Percentiles rank a stretch among this genome's conserved stretches.
phyloP scores from a whole-genome alignment of 2,113 vertebrate species.

The Anolis sagrei region DNA sequence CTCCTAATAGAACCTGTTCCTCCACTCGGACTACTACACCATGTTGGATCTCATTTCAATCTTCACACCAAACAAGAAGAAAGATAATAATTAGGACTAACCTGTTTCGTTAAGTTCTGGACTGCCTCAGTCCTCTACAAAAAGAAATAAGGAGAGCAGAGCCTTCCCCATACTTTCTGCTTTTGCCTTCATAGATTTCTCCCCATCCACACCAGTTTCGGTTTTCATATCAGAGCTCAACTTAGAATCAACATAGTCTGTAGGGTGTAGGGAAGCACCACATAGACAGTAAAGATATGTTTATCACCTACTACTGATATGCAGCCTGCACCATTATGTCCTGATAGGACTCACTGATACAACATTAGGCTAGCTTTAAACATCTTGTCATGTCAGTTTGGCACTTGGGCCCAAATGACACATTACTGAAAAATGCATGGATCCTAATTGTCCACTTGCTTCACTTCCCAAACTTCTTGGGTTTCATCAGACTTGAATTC shows the following conservation, averaged over 20 bases:
- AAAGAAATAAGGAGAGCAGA: neutral
- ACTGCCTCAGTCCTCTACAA: neutral
- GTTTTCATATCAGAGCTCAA: neutral
- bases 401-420: neutral
- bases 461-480: neutral
- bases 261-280: neutral
- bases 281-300: neutral
- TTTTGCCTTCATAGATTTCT: neutral
- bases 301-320: neutral
- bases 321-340: neutral
- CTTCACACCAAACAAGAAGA: neutral
- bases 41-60: neutral
- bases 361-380: neutral
- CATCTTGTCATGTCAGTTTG: neutral
- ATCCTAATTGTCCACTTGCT: neutral
- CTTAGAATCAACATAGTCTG: neutral
- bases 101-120: neutral
- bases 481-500: neutral
- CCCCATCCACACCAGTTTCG: neutral
- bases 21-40: no score
- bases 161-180: neutral
- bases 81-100: neutral
- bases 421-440: neutral
- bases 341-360: neutral
- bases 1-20: neutral